Conservation (phyloP, 2,113 vertebrate species). For the Cynoglossus semilaevis region DNA sequence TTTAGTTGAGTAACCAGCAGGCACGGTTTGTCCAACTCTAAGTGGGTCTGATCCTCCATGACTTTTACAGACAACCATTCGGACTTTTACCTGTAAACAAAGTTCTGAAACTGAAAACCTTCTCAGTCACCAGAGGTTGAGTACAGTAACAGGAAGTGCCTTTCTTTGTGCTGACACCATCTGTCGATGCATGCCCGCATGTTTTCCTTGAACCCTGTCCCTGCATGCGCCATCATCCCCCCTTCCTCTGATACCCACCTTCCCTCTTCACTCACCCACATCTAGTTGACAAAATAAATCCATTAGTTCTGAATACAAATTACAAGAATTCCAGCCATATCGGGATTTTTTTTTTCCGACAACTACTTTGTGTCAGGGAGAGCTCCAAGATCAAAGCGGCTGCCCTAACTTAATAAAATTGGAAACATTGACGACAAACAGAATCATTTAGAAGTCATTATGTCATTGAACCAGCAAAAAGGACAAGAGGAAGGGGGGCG, state of each 20-base stretch:
- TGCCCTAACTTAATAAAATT: slow-evolving; percentile 14
- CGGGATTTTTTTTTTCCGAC: background rate
- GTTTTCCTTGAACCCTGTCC: slow-evolving; percentile 21
- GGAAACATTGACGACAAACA: slow-evolving; percentile 19
- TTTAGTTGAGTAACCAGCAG: no score
- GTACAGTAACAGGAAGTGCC: no score
- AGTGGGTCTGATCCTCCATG: no score
- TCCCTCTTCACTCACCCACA: slow-evolving; percentile 5
- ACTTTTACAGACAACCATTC: no score
- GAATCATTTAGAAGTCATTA: slow-evolving; percentile 6
- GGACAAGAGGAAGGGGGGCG: background rate
- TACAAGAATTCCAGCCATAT: background rate
- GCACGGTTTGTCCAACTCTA: no score
- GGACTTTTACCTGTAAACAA: no score
- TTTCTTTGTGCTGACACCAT: slow-evolving; percentile 2
- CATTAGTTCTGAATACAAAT: slow-evolving; percentile 7
- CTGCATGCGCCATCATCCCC: slow-evolving; percentile 13
- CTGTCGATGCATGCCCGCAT: slow-evolving; percentile 13
- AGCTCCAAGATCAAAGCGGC: slow-evolving; percentile 8
- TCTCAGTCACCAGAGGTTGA: no score
- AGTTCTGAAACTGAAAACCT: no score
- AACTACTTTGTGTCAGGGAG: background rate
- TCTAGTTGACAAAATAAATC: background rate
- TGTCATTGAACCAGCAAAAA: background rate
- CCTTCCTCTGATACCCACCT: background rate